Evolutionary conservation across 2,113 vertebrate genomes (phyloP), one percentile per base, ranked within the genome.

Genomic region (Xenopus borealis): DNA sequence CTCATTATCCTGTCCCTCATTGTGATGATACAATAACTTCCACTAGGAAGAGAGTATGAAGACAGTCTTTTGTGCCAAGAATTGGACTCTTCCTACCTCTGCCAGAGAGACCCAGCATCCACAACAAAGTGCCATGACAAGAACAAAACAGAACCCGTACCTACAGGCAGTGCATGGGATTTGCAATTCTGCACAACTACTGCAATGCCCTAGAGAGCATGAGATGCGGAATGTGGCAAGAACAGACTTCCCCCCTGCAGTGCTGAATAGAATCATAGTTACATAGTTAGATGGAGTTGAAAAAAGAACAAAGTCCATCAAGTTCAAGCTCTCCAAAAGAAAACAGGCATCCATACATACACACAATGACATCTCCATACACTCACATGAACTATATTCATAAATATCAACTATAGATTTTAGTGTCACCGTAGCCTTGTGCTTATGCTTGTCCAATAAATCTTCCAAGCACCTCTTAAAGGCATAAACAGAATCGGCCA

Each of bases 11-110:
- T 14, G 44, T 64, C 59, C 57, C 74, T 77, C 74, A 77, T 69
- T 77, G 66, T 77, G 59, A 70, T 64, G 74, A 77, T 70, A 77
- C 59, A 77, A 77, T 70, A 77, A 77, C 74, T 77, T 77, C 67
- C 61, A 46, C 44, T 45, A 75, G 55, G 66, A 69, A 75, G 57
- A 61, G 44, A 75, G 40, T 64, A 20, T 67, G 72, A 74, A 74
- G 72, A 61, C 33, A 74, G 20, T 70, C 66, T 77, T 77, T 70
- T 70, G 58, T 76, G 66, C 59, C n/a, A 59, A 68, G 61, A 77
- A 77, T 70, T 52, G 27, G 27, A 77, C 55, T 77, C 59, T 68
- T 12, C 33, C 20, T 53, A 12, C 62, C 23, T 40, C 59, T 69
- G 58, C 67, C 52, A 53, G 61, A 70, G 47, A 77, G 45, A 47